Percentiles rank a stretch among this genome's conserved stretches.
phyloP scores from a whole-genome alignment of 2,888 invertebrate genomes.

The Gasteruption jaculator region DNA sequence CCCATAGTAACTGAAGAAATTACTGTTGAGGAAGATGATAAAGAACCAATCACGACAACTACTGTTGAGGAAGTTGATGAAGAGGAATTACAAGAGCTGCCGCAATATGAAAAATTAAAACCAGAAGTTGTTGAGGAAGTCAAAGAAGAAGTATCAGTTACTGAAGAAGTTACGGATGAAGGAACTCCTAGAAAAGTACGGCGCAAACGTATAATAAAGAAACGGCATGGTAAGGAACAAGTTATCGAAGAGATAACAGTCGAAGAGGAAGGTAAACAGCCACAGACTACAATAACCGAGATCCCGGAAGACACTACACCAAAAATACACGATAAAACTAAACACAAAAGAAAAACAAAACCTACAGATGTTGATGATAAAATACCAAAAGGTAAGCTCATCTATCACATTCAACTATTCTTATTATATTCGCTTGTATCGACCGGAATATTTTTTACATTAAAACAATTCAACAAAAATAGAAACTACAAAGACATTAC shows the following conservation, averaged over 20 bases:
- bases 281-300: conserved; percentile 45
- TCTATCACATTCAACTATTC: conserved; percentile 25
- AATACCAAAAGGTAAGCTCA: conserved; percentile 35
- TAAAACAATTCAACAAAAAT: too few relatives aligned
- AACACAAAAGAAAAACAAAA: conserved; percentile 39
- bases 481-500: too few relatives aligned
- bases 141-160: conserved; percentile 38
- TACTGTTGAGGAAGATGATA: conserved; percentile 37
- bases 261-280: conserved; percentile 51
- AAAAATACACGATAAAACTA: conserved; percentile 40
- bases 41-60: conserved; percentile 37
- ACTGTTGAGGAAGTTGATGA: conserved; percentile 35
- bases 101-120: conserved; percentile 19
- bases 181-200: conserved; percentile 40
- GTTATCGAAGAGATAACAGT: conserved; percentile 52
- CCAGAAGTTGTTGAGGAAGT: conserved; percentile 23
- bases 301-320: conserved; percentile 36
- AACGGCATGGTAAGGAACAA: conserved; percentile 50
- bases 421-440: too few relatives aligned
- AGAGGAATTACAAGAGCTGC: conserved; percentile 27
- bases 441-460: too few relatives aligned
- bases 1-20: conserved; percentile 50
- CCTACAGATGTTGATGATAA: conserved; percentile 36
- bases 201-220: conserved; percentile 38
- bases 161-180: conserved; percentile 49